Evolutionary conservation across 1,140 invertebrate species (phyloP), one percentile per base, ranked within the genome.

Genomic region (Macrotrachela quadricornifera): DNA sequence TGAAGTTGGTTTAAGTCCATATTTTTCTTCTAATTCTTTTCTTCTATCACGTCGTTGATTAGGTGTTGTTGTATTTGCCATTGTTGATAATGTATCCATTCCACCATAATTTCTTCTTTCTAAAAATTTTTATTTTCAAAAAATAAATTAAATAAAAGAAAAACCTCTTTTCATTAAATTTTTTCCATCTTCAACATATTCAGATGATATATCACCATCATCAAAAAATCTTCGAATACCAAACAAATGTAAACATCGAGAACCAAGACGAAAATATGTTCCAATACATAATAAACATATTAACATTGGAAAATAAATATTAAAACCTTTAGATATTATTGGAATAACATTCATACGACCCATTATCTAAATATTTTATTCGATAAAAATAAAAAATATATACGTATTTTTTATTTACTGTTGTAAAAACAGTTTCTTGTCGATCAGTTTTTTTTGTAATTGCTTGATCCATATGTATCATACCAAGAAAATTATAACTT

Each of bases 331-430:
- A 2, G 88, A 86, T 56, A 97, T 85, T 51, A 97, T 85, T 11
- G 84, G 80, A 51, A 97, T 80, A 0, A 97, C 85, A 73, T 97
- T 90, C 87, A 97, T 88, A 64, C 96, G 91, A 17, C 92, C 92
- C 91, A 99, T 99, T 56, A 99, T 82, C 82, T 90, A 66, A n/a
- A 58, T 56, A 51, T 53, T 9, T 40, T 47, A 42, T 8, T 46
- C 14, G 21, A 51, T 51, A 30, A 47, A 55, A 30, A 4, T 8
- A 30, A 6, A 54, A 17, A 55, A 11, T 36, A 38, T 3, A 41
- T 37, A 15, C 42, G n/a, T n/a, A n/a, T n/a, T n/a, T n/a, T n/a
- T n/a, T 30, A 2, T 30, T 60, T 67, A 85, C 83, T 72, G 82
- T 78, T 0, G 85, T 91, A 61, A 90, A 90, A 60, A 81, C 77